Evolutionary conservation across 2,797 vertebrate species (phyloP).

Genomic region (Sardinella longiceps): DNA sequence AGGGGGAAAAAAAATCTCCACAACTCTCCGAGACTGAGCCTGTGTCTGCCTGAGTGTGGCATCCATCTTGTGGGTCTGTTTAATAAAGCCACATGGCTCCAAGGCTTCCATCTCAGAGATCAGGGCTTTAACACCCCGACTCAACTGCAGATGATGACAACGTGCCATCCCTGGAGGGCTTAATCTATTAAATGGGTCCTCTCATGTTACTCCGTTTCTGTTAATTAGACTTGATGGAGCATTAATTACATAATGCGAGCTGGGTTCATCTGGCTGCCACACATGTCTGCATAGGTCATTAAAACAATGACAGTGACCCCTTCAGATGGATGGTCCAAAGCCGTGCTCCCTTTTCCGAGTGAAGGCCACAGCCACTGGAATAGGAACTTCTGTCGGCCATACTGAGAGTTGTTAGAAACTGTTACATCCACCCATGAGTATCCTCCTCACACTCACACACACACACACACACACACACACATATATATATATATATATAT

Average conservation of each 20-base stretch:
- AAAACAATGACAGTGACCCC: conserved; percentile 25
- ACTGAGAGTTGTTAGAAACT: background rate
- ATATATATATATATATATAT: too few relatives aligned
- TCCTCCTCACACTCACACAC: background rate
- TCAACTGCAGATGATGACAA: conserved; percentile 14
- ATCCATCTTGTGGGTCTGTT: conserved; percentile 22
- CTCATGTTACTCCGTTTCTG: background rate
- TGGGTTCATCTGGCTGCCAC: conserved; percentile 12
- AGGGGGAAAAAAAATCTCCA: background rate
- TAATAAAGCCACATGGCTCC: conserved; percentile 10
- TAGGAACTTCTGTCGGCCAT: background rate
- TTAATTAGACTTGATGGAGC: conserved; percentile 17
- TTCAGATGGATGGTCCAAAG: background rate
- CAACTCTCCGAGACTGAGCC: background rate
- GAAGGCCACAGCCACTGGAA: background rate
- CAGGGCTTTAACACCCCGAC: conserved; percentile 21
- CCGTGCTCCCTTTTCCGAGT: background rate
- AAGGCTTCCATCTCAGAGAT: background rate
- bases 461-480: background rate
- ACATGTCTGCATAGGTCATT: conserved; percentile 16
- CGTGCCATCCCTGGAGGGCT: conserved; percentile 16
- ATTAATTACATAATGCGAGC: conserved; percentile 21
- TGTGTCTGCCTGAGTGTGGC: background rate
- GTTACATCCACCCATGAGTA: background rate
- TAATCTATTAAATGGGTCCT: background rate